These are phyloP conservation scores for Diogma glabrata DNA, from an alignment of 2,888 invertebrate genomes.

Conservation along the genomic window DNA sequence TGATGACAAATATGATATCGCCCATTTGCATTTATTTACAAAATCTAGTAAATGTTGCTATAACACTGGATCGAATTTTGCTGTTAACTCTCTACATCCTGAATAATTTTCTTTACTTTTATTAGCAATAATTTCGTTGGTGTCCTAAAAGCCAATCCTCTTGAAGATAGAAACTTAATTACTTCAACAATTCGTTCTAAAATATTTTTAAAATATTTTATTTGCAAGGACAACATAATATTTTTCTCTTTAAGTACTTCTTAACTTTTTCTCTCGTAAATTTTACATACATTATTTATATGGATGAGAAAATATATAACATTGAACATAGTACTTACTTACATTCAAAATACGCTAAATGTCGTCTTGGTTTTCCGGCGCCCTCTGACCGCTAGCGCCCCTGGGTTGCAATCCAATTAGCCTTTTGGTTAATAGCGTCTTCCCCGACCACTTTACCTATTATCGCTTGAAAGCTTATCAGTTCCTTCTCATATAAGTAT, in stretches of 20 bases:
- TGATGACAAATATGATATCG: not conserved
- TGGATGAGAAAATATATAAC: too few species aligned
- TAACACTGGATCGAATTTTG: conserved; percentile 9
- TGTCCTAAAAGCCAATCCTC: not conserved
- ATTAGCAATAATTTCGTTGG: not conserved
- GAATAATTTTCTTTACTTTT: conserved; percentile 4
- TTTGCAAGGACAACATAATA: not conserved
- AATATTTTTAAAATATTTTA: conserved; percentile 8
- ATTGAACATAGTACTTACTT: too few species aligned
- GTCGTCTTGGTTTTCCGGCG: too few species aligned
- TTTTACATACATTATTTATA: too few species aligned
- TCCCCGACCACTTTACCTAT: too few species aligned
- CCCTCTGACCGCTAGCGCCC: too few species aligned
- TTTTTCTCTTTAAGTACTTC: not conserved
- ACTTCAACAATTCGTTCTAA: conserved; percentile 2
- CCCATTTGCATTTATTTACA: conserved; percentile 3
- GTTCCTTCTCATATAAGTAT: too few species aligned
- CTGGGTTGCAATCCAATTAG: too few species aligned
- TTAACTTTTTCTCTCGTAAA: too few species aligned
- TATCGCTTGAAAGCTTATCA: too few species aligned
- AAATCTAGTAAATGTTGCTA: conserved; percentile 7
- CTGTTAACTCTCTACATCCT: conserved; percentile 6
- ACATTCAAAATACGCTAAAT: too few species aligned
- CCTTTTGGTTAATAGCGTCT: too few species aligned
- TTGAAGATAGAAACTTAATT: conserved; percentile 3